Conservation (phyloP, 2,888 invertebrate genomes). For the Aphodius sticticus region DNA sequence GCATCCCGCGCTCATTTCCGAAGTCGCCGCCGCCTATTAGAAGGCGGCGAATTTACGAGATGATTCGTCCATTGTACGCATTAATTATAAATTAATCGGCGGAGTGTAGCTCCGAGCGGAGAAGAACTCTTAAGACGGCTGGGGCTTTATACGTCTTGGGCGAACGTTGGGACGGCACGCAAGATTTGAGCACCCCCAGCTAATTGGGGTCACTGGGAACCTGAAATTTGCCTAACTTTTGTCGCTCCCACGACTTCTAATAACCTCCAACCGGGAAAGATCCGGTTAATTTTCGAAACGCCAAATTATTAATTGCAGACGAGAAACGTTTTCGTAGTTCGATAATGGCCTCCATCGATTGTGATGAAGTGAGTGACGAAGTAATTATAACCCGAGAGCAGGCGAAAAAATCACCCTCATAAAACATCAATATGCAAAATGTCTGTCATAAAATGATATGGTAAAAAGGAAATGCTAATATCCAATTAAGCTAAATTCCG, state of each 20-base stretch:
- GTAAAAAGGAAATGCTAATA: too few species aligned
- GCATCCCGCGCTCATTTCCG: background rate
- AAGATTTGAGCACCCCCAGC: too few species aligned
- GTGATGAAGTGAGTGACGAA: background rate
- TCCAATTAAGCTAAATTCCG: too few species aligned
- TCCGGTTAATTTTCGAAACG: background rate
- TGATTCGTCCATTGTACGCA: constrained; percentile 12
- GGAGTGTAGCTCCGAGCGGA: background rate
- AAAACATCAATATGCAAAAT: too few species aligned
- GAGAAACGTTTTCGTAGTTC: background rate
- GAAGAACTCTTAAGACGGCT: constrained; percentile 7
- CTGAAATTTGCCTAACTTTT: constrained; percentile 7
- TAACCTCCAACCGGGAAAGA: background rate
- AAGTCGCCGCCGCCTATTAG: background rate
- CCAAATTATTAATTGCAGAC: background rate
- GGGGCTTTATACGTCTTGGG: background rate
- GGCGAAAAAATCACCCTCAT: too few species aligned
- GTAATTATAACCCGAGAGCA: too few species aligned
- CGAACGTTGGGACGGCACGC: too few species aligned
- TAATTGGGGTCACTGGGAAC: constrained; percentile 23
- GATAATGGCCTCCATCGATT: background rate
- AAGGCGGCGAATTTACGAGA: background rate
- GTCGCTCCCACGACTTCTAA: background rate
- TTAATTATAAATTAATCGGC: constrained; percentile 24
- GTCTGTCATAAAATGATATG: too few species aligned